Evolutionary conservation across 92 coral and sea anemone species (phyloP).

Genomic region (Nematostella vectensis): DNA sequence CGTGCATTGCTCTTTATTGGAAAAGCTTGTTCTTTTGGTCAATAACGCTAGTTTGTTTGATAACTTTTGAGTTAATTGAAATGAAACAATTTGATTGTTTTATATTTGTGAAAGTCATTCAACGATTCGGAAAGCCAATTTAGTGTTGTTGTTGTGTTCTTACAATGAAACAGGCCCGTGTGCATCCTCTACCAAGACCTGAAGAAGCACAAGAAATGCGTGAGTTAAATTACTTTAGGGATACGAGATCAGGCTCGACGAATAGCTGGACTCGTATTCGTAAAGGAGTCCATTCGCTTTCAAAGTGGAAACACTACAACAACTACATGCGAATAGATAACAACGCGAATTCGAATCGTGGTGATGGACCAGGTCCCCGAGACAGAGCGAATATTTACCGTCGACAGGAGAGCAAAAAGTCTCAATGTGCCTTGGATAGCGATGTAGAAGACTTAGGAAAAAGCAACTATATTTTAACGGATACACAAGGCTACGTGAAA

Average conservation of each 20-base stretch:
- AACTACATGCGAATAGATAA: slow-evolving; percentile 44
- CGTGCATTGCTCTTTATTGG: no score
- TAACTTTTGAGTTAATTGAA: no score
- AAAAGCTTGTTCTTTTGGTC: no score
- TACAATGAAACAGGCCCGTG: slow-evolving; percentile 43
- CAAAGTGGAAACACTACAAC: slow-evolving; percentile 67
- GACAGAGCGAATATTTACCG: background rate
- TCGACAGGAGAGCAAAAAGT: slow-evolving; percentile 1
- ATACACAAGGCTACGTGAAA: slow-evolving; percentile 50
- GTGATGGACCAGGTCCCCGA: slow-evolving; percentile 19
- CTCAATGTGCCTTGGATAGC: slow-evolving; percentile 70
- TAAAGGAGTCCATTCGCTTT: slow-evolving; percentile 44
- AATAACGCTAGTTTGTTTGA: no score
- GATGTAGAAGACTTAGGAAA: slow-evolving; percentile 72
- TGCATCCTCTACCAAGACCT: slow-evolving; percentile 45
- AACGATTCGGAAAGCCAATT: no score
- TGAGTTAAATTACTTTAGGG: slow-evolving; percentile 31
- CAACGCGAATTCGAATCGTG: background rate
- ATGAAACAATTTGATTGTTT: no score
- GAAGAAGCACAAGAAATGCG: slow-evolving; percentile 36
- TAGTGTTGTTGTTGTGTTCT: no score
- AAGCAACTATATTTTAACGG: slow-evolving; percentile 35
- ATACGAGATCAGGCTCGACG: slow-evolving; percentile 6
- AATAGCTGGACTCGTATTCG: slow-evolving; percentile 51
- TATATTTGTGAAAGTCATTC: no score